phyloP scores from a whole-genome alignment of 2,113 vertebrate species.

The Gymnogyps californianus region DNA sequence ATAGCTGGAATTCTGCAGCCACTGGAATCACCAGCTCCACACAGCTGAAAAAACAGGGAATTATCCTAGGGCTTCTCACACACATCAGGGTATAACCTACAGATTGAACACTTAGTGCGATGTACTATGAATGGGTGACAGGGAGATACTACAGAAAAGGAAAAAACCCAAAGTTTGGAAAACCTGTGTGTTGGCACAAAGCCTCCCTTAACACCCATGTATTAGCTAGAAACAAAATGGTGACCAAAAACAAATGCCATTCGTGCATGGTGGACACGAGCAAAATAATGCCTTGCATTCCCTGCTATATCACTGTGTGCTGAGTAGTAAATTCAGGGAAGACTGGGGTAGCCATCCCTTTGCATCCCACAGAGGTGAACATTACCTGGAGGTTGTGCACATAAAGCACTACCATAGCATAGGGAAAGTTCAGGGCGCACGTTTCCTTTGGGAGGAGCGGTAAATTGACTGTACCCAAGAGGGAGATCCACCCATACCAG shows the following conservation, averaged over 20 bases:
- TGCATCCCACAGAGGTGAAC: neutral
- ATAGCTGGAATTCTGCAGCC: neutral
- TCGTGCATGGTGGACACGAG: neutral
- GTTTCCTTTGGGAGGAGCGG: neutral
- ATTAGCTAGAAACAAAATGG: neutral
- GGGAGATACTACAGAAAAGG: neutral
- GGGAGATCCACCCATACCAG: neutral
- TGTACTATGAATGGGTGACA: accelerated
- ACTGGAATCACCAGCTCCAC: neutral
- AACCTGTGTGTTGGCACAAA: neutral
- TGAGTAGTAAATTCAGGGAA: neutral
- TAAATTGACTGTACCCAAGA: accelerated
- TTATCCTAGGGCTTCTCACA: neutral
- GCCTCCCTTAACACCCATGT: neutral
- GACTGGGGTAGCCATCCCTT: too few relatives aligned
- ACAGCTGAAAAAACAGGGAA: neutral
- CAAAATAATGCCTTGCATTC: neutral
- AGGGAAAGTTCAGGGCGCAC: accelerated
- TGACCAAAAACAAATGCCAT: neutral
- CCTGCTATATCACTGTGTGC: neutral
- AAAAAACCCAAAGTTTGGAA: neutral
- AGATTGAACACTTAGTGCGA: accelerated
- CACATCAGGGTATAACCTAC: neutral
- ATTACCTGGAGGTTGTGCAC: neutral
- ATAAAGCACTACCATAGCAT: neutral